Evolutionary conservation across 2,113 vertebrate genomes (phyloP), one percentile per base, ranked within the genome.

Genomic region (Hippocampus abdominalis): DNA sequence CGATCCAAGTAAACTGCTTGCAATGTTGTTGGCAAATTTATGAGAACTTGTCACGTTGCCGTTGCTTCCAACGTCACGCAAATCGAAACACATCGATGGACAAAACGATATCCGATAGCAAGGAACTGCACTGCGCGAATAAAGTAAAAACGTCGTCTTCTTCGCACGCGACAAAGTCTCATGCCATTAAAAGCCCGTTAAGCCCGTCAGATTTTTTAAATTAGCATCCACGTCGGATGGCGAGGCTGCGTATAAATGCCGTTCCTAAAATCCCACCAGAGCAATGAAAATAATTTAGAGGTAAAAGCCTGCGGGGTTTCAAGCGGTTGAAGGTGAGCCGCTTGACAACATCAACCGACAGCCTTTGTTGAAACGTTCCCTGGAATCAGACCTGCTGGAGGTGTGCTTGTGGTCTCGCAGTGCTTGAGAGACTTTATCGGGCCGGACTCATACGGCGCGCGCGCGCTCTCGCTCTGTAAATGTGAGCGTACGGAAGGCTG

Each of bases 371-470:
- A 59, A 68, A 23, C 54, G n/a, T 54, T 15, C 62, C 20, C 8
- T 11, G 32, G 65, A 61, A 46, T 27, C 59, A 63, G 66, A 64
- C 68, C 72, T 69, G 73, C 71, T 62, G 61, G 64, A 64, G 64
- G 79, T 72, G 68, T 70, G 46, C 57, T 64, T 69, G 29, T 63
- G 32, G 21, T 75, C 74, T 72, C 39, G 3, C 56, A 60, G 40
- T 16, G 2, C 27, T 23, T 15, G 4, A 27, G 54, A 68, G 64
- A 79, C 27, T 63, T 9, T 77, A 63, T 75, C 75, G 61, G 0
- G 48, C 80, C 74, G 85, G 82, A 87, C 75, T 87, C 82, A 80
- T 56, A 68, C 8, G 21, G 72, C 53, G 12, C 72, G 82, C 70
- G 75, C 64, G 56, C 68, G 29, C 29, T 32, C 29, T 75, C 70